These are phyloP conservation scores for Sanderia malayensis DNA, from an alignment of 30 jellyfish, hydroid and myxozoan species.

Conservation along the genomic window DNA sequence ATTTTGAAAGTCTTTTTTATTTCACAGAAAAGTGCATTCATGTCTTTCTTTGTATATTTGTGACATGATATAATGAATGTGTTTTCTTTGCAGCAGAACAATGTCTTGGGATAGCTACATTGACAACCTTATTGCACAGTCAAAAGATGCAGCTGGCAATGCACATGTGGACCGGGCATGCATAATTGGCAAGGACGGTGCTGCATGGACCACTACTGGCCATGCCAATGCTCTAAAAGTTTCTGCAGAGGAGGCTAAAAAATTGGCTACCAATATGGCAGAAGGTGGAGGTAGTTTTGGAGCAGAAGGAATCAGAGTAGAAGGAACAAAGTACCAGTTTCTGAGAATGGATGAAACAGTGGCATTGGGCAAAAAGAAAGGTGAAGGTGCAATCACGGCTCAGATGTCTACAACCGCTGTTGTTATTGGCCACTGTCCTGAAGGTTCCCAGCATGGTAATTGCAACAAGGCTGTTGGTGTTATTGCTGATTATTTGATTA, in stretches of 20 bases:
- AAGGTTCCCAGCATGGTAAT: constrained; percentile 77
- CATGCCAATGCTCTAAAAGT: constrained; percentile 49
- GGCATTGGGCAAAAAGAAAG: constrained; percentile 76
- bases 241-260: constrained; percentile 37
- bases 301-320: constrained; percentile 65
- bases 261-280: constrained; percentile 31
- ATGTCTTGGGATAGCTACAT: constrained; percentile 89
- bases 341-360: constrained; percentile 47
- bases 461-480: constrained; percentile 67
- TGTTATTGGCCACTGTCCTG: constrained; percentile 70
- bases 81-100: constrained; percentile 23
- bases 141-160: constrained; percentile 26
- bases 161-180: constrained; percentile 65
- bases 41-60: too few species aligned
- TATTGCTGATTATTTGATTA: constrained; percentile 50
- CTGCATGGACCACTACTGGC: constrained; percentile 66
- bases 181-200: constrained; percentile 63
- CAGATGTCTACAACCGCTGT: constrained; percentile 55
- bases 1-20: too few species aligned
- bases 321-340: constrained; percentile 74
- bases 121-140: constrained; percentile 51
- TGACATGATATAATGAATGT: too few species aligned
- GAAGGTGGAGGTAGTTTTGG: constrained; percentile 20
- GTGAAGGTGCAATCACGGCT: constrained; percentile 69
- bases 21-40: too few species aligned